phyloP scores from a whole-genome alignment of 1,140 invertebrate genomes.

The Thaumatotibia leucotreta region DNA sequence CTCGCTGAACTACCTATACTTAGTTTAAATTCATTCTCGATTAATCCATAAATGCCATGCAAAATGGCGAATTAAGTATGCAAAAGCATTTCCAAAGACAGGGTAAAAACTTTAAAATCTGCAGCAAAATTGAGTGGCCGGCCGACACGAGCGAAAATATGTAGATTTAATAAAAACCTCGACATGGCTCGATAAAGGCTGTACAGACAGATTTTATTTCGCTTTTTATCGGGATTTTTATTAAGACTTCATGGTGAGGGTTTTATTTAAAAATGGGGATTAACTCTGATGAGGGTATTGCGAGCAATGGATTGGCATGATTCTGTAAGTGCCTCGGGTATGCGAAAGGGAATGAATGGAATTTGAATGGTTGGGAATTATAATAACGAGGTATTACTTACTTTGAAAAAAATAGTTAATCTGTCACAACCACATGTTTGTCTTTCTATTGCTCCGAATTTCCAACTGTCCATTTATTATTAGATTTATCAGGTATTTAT shows the following conservation, averaged over 20 bases:
- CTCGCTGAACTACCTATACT: neutral
- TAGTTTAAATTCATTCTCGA: neutral
- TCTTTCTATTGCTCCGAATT: too few relatives aligned
- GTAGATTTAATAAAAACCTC: slow-evolving; percentile 12
- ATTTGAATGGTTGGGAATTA: neutral
- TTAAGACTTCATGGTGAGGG: neutral
- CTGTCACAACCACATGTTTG: too few relatives aligned
- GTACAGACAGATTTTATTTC: slow-evolving; percentile 3
- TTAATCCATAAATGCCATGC: neutral
- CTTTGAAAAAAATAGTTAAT: too few relatives aligned
- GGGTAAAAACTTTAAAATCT: neutral
- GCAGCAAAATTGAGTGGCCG: neutral
- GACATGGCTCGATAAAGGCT: slow-evolving; percentile 3
- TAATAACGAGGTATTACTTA: too few relatives aligned
- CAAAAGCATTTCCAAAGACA: neutral
- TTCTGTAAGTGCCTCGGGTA: neutral
- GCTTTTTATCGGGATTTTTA: slow-evolving; percentile 1
- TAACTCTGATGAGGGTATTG: neutral
- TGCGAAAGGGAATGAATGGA: neutral
- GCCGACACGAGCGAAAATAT: neutral
- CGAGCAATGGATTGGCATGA: neutral
- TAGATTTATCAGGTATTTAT: too few relatives aligned
- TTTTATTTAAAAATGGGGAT: neutral
- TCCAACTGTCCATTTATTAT: too few relatives aligned
- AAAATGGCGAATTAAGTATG: neutral